Percentiles rank a stretch among this genome's conserved stretches.
These are phyloP conservation scores for Callosobruchus maculatus DNA, from an alignment of 2,888 invertebrate species.

Conservation along the genomic window DNA sequence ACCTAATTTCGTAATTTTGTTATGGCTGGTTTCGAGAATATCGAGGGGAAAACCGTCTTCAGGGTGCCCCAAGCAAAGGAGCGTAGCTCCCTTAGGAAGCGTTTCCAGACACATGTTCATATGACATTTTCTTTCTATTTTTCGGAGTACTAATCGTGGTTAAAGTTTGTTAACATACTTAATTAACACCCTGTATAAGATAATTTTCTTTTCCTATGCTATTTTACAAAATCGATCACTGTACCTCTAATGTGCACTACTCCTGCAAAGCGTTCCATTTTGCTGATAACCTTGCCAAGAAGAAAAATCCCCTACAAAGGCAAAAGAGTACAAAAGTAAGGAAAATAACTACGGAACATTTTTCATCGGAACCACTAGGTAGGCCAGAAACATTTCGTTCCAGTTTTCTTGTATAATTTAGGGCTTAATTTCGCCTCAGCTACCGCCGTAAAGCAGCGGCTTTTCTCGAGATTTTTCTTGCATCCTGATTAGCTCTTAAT, in stretches of 20 bases:
- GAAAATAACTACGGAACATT: background rate
- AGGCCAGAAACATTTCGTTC: background rate
- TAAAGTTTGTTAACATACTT: no score
- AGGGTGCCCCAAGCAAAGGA: no score
- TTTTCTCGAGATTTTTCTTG: slow-evolving; percentile 8
- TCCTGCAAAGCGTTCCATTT: background rate
- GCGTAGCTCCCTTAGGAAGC: no score
- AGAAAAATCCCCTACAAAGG: background rate
- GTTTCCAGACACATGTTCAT: no score
- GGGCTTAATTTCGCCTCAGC: background rate
- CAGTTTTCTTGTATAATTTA: background rate
- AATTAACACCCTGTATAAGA: no score
- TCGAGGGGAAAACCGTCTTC: no score
- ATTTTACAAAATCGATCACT: background rate
- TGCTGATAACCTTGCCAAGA: background rate
- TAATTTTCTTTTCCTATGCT: background rate
- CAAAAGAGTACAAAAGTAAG: background rate
- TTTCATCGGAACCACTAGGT: background rate
- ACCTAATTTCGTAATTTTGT: no score
- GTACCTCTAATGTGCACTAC: background rate
- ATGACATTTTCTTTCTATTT: no score
- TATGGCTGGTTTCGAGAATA: no score
- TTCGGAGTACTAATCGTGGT: no score
- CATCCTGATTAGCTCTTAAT: slow-evolving; percentile 8
- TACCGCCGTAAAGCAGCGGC: background rate